Base-by-base conservation (phyloP, 2,113 vertebrate species). In the Dendropsophus ebraccatus region DNA sequence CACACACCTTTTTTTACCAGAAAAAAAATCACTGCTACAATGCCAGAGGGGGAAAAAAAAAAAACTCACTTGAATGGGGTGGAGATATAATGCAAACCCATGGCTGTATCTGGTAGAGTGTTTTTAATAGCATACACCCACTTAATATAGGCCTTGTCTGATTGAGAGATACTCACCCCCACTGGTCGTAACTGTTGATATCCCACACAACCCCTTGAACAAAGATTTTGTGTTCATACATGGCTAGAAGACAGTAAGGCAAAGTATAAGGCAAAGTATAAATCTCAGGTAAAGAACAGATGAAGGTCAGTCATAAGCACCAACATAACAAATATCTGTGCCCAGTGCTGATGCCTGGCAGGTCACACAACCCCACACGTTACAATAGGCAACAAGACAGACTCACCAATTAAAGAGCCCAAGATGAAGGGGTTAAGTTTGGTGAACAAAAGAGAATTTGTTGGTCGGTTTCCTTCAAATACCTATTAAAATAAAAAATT, bases 181-280 rank as follows among this genome's bases (percentile, higher is more conserved):
- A 99, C 91, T 99, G 98, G 87, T 99, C 98, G 16, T 97, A 99
- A 91, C 97, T 99, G 95, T 99, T 99, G 89, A 99, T 96, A 89
- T 97, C 94, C 98, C 98, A 99, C 58, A 99, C 93, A 88, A 97
- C 23, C 7, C 98, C 98, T 93, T 99, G 98, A 41, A 99, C 94
- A 58, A 99, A 99, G 94, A 99, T 99, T 95, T 99, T 99, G 92
- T 99, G 98, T 65, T 99, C 98, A 10, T 99, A 99, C 97, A 99
- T 95, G 49, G 97, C 97, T 99, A 89, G 8, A 69, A 90, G 80
- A 85, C 84, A 86, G 12, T 60, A 83, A 41, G 90, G 17, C 81
- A 0, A 75, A 50, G 58, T 6, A 76, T 17, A 19, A 25, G 17
- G n/a, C n/a, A n/a, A n/a, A n/a, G n/a, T n/a, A n/a, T n/a, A n/a